phyloP scores from a whole-genome alignment of 2,797 vertebrate species.

The Sebastes goodei region DNA sequence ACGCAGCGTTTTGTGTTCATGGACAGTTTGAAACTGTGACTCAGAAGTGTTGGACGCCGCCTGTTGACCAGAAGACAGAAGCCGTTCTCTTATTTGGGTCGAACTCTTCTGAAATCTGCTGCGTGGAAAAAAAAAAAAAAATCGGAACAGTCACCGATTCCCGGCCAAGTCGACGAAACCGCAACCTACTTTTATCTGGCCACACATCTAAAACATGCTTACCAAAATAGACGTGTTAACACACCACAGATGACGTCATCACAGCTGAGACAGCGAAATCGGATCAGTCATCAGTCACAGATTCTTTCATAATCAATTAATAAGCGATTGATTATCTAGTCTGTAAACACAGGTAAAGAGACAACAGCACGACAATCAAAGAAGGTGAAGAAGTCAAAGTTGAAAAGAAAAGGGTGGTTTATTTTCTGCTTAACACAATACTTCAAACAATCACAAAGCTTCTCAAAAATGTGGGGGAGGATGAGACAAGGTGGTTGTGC shows the following conservation, averaged over 20 bases:
- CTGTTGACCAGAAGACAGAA: neutral
- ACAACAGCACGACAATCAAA: too few relatives aligned
- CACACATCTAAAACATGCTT: neutral
- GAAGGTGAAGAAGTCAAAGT: too few relatives aligned
- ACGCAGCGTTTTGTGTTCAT: neutral
- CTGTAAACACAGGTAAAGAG: too few relatives aligned
- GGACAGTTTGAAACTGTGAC: neutral
- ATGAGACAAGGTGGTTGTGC: too few relatives aligned
- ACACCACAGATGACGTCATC: neutral
- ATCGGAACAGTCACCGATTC: constrained; percentile 7
- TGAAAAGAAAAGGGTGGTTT: too few relatives aligned
- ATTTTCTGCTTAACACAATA: too few relatives aligned
- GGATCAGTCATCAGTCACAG: neutral
- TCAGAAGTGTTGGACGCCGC: neutral
- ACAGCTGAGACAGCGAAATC: neutral
- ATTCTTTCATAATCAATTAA: too few relatives aligned
- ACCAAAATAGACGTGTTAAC: neutral
- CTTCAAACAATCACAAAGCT: too few relatives aligned
- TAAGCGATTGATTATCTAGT: too few relatives aligned
- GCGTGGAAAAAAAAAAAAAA: neutral
- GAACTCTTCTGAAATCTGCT: constrained; percentile 5
- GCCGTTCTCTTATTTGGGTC: neutral
- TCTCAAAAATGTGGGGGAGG: too few relatives aligned
- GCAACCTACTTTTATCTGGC: constrained; percentile 43
- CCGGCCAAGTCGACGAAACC: neutral